phyloP scores from a whole-genome alignment of 2,888 invertebrate genomes.

The Artemia sp. region DNA sequence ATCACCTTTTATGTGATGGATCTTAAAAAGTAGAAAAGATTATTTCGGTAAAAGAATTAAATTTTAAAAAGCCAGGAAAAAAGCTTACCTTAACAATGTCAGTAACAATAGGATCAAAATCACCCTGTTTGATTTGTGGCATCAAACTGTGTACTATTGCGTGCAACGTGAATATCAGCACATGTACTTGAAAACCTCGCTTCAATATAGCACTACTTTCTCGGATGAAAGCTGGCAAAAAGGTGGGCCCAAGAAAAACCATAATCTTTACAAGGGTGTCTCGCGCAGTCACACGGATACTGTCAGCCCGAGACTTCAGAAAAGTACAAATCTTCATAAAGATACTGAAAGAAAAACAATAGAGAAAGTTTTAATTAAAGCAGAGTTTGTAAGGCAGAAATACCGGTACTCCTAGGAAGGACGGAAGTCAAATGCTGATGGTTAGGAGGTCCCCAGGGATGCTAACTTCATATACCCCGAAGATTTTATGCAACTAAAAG shows the following conservation, averaged over 20 bases:
- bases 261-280: conserved; percentile 86
- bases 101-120: conserved; percentile 59
- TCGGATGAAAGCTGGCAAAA: conserved; percentile 54
- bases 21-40: too few relatives aligned
- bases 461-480: too few relatives aligned
- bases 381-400: too few relatives aligned
- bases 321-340: conserved; percentile 78
- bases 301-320: conserved; percentile 68
- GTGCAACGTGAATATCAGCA: conserved; percentile 72
- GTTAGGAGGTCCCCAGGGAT: too few relatives aligned
- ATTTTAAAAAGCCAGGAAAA: neutral
- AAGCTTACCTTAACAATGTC: conserved; percentile 51
- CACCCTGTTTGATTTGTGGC: conserved; percentile 48
- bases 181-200: conserved; percentile 83
- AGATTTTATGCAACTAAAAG: too few relatives aligned
- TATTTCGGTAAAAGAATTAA: too few relatives aligned
- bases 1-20: too few relatives aligned
- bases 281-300: conserved; percentile 63
- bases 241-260: conserved; percentile 60
- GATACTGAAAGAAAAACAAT: conserved; percentile 40
- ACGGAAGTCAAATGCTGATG: too few relatives aligned
- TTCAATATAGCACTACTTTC: conserved; percentile 64
- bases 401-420: too few relatives aligned
- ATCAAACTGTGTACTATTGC: conserved; percentile 56
- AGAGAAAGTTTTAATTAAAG: neutral